A percentile compares a stretch with the other conserved stretches of the same genome.
Evolutionary conservation across 2,888 invertebrate species (phyloP).

Genomic region (Hyalella azteca): DNA sequence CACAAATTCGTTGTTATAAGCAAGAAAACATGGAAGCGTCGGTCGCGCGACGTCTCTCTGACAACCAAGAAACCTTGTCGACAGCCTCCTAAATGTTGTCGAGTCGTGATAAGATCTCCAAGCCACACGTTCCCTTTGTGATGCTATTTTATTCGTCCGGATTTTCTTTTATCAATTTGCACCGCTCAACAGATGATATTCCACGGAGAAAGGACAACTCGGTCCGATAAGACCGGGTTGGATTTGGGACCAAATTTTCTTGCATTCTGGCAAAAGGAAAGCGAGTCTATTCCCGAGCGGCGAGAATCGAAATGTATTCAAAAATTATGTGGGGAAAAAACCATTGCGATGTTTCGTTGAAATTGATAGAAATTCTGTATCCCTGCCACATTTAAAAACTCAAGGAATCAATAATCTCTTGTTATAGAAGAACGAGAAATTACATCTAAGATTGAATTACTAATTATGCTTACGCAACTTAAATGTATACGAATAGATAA

Average conservation of each 20-base stretch:
- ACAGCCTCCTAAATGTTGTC: slow-evolving; percentile 35
- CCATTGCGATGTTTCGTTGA: too few relatives aligned
- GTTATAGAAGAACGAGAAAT: too few relatives aligned
- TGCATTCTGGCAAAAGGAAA: slow-evolving; percentile 7
- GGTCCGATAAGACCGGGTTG: not conserved
- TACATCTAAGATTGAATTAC: too few relatives aligned
- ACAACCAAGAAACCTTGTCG: slow-evolving; percentile 20
- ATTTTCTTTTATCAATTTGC: slow-evolving; percentile 37
- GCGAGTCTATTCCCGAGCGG: not conserved
- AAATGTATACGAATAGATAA: too few relatives aligned
- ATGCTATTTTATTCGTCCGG: slow-evolving; percentile 20
- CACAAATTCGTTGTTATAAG: slow-evolving; percentile 32
- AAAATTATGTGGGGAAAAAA: too few relatives aligned
- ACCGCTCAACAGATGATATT: slow-evolving; percentile 31
- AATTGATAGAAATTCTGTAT: too few relatives aligned
- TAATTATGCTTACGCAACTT: too few relatives aligned
- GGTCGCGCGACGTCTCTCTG: slow-evolving; percentile 6
- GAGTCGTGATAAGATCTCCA: slow-evolving; percentile 35
- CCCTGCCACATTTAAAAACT: too few relatives aligned
- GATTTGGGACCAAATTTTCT: slow-evolving; percentile 14
- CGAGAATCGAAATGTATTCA: not conserved
- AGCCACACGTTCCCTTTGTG: slow-evolving; percentile 28
- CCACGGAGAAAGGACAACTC: slow-evolving; percentile 18
- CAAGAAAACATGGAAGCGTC: slow-evolving; percentile 32
- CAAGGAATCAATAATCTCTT: too few relatives aligned